Base-by-base conservation (phyloP, 2,888 invertebrate species). In the Troides helena region DNA sequence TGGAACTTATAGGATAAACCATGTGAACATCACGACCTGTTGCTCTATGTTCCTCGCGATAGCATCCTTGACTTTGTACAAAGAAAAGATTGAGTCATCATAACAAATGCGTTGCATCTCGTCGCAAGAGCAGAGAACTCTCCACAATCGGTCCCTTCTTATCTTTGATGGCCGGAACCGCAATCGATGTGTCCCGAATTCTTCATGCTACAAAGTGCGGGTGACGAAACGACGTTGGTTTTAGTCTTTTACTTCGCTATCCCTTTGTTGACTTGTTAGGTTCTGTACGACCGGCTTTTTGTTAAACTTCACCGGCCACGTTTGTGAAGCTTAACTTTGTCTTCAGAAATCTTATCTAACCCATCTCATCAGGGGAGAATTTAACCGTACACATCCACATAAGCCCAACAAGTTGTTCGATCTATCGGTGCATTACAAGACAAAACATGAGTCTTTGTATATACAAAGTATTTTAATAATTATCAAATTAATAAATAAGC, bases 11-110 rank as follows among this genome's bases (percentile, higher is more conserved):
- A 87, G 85, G 86, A 85, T 80, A 75, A 75, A 77, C 75, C 43
- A 23, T 76, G 85, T 84, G 80, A 84, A 83, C 83, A 88, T 84
- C 74, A 77, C 76, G 78, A 80, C 76, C 80, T 78, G 80, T 76
- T 83, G 81, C 81, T 78, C 79, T 74, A 73, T 75, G 79, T 73
- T 78, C 78, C 78, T 80, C 77, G 76, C 76, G 80, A 81, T 77
- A 76, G 83, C 83, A 84, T 84, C 81, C 83, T 84, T 77, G 75
- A 77, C 76, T 74, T 76, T 74, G 77, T 78, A 89, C 87, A 92
- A 92, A 90, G 89, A 86, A 92, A 92, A 84, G 82, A 92, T 91
- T 89, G 89, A 92, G 90, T 92, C 92, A 92, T 92, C 91, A 90
- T 88, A 92, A 92, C 91, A 92, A 90, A 92, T 90, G 88, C 86